These are phyloP conservation scores for Brienomyrus longianalis DNA, from an alignment of 2,113 vertebrate species.

Conservation along the genomic window DNA sequence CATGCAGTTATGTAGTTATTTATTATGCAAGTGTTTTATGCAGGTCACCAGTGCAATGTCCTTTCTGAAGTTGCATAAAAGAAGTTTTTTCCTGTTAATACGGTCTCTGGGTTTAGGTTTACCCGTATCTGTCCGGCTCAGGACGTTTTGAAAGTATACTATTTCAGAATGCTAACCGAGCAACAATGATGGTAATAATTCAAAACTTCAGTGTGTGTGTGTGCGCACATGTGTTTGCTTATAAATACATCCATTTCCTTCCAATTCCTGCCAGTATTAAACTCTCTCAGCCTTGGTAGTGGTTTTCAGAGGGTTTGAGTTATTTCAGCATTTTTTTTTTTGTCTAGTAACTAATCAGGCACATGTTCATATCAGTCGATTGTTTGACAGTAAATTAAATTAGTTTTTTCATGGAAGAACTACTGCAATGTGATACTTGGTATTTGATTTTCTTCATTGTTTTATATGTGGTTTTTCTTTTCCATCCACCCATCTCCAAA, in stretches of 20 bases:
- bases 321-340: neutral
- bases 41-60: neutral
- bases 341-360: neutral
- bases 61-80: neutral
- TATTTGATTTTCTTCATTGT: neutral
- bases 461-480: neutral
- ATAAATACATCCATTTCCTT: neutral
- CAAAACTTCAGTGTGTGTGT: neutral
- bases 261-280: neutral
- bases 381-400: neutral
- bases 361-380: neutral
- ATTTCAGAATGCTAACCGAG: neutral
- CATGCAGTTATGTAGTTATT: neutral
- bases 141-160: neutral
- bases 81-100: neutral
- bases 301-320: neutral
- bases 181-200: neutral
- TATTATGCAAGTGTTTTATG: neutral
- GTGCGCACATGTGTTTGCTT: neutral
- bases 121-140: neutral
- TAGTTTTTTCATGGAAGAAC: neutral
- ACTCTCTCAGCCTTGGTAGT: neutral
- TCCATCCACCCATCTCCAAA: neutral
- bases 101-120: neutral
- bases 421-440: neutral